These are phyloP conservation scores for Mesocentrotus franciscanus DNA, from an alignment of 53 echinoderm and acorn worm species.

Conservation along the genomic window DNA sequence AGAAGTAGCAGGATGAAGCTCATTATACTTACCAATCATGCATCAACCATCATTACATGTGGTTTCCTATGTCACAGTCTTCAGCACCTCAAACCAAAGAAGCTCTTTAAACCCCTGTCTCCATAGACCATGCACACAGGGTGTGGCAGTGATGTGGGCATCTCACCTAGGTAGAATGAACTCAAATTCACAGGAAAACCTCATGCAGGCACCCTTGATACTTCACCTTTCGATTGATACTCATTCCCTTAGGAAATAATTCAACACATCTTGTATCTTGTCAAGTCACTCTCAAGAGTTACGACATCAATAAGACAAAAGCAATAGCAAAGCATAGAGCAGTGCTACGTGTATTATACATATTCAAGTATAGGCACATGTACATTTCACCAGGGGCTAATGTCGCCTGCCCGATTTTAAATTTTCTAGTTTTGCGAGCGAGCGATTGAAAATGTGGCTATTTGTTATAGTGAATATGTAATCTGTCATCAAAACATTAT, in stretches of 20 bases:
- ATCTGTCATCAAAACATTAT: no score
- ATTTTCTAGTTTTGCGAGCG: no score
- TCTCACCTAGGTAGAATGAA: not conserved
- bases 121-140: not conserved
- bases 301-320: no score
- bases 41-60: not conserved
- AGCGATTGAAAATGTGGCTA: no score
- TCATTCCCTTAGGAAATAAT: not conserved
- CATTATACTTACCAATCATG: slow-evolving; percentile 3
- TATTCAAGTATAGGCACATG: no score
- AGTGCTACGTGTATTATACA: no score
- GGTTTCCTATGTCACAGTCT: not conserved
- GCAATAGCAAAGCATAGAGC: no score
- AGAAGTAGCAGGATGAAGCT: slow-evolving; percentile 29
- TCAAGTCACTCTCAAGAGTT: not conserved
- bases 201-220: not conserved
- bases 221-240: not conserved
- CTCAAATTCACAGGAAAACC: not conserved
- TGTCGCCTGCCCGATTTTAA: no score
- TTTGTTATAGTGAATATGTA: no score
- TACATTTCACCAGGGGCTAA: no score
- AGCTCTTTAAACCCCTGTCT: not conserved
- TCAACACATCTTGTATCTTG: not conserved
- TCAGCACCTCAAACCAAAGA: slow-evolving; percentile 3
- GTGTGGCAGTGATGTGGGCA: not conserved